Evolutionary conservation across 2,113 vertebrate genomes (phyloP).

Genomic region (Dasyurus viverrinus): DNA sequence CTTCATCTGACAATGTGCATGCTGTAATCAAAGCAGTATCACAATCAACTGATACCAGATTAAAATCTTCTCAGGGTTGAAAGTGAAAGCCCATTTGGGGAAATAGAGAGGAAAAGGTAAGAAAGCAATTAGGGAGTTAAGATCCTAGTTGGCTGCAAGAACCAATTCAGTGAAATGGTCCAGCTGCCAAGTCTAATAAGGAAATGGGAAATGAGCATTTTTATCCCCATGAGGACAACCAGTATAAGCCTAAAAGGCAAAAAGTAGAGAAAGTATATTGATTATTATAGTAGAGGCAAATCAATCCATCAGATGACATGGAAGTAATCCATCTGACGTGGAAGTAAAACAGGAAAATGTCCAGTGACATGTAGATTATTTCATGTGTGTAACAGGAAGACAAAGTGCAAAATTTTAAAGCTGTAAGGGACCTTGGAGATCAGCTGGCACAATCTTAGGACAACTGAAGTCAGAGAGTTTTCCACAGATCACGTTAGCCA

Average conservation of each 20-base stretch:
- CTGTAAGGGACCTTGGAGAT: neutral
- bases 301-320: neutral
- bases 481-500: neutral
- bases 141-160: neutral
- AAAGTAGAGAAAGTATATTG: neutral
- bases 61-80: conserved; percentile 27
- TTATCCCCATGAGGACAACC: neutral
- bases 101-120: neutral
- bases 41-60: conserved; percentile 18
- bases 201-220: neutral
- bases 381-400: neutral
- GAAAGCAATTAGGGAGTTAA: neutral
- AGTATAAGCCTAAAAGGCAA: neutral
- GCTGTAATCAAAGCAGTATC: conserved; percentile 36
- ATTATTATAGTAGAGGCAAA: neutral
- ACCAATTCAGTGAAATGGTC: neutral
- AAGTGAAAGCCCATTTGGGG: neutral
- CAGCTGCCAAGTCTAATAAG: neutral
- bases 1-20: neutral
- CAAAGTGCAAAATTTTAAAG: neutral
- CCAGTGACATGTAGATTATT: neutral
- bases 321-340: neutral
- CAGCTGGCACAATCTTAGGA: neutral
- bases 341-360: neutral
- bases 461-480: neutral